These are phyloP conservation scores for Tragelaphus strepsiceros DNA, from an alignment of 2,113 vertebrate genomes.

Conservation along the genomic window DNA sequence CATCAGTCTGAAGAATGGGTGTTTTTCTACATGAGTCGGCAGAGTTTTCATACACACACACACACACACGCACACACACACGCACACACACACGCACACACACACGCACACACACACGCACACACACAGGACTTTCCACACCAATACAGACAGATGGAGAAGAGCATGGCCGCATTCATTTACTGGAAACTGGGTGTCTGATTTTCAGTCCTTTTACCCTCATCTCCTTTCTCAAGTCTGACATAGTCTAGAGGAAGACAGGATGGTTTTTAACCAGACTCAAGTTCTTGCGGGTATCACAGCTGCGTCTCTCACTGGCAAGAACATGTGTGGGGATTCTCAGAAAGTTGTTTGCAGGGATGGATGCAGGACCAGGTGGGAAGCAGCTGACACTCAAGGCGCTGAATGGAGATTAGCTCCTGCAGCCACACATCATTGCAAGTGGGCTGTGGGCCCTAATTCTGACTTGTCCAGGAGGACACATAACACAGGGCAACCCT, in stretches of 20 bases:
- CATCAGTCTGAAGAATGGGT: not conserved
- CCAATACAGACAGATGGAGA: not conserved
- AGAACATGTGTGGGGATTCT: not conserved
- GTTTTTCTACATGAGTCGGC: not conserved
- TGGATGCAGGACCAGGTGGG: not conserved
- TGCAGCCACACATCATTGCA: not conserved
- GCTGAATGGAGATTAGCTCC: no score
- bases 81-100: not conserved
- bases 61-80: not conserved
- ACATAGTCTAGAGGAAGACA: not conserved
- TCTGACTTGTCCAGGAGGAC: not conserved
- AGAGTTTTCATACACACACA: not conserved
- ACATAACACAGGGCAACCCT: not conserved
- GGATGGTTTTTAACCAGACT: not conserved
- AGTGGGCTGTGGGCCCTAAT: not conserved
- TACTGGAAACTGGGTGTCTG: not conserved
- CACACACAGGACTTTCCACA: not conserved
- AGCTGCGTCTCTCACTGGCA: not conserved
- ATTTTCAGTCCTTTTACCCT: not conserved
- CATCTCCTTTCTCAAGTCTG: not conserved
- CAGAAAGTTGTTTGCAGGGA: not conserved
- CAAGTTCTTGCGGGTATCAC: not conserved
- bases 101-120: not conserved
- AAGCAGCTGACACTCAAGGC: not conserved
- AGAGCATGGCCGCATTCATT: not conserved